Conservation (phyloP, 1,140 invertebrate species). For the Magallana gigas region DNA sequence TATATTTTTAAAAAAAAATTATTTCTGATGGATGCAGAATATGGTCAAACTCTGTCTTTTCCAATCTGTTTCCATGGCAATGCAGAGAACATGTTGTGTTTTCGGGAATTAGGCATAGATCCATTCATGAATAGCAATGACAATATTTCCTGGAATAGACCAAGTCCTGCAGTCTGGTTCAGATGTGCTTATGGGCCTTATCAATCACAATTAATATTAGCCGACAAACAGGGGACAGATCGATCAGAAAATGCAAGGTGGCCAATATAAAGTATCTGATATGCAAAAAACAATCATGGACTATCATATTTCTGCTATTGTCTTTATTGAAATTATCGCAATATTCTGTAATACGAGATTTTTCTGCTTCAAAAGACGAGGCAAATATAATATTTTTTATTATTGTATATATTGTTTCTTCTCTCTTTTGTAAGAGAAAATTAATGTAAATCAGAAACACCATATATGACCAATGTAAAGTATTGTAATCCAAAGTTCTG, state of each 20-base stretch:
- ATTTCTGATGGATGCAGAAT: background rate
- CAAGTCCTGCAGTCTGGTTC: background rate
- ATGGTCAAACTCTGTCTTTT: background rate
- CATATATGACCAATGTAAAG: no score
- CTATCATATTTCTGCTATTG: no score
- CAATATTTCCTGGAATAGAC: constrained; percentile 6
- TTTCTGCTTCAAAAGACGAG: no score
- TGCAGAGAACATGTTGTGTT: background rate
- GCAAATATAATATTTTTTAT: no score
- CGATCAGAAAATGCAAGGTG: background rate
- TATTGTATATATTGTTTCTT: no score
- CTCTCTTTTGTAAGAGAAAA: no score
- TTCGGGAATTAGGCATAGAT: background rate
- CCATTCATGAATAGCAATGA: constrained; percentile 31
- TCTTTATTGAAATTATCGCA: no score
- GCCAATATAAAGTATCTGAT: background rate
- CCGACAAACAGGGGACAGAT: background rate
- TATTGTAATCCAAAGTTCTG: no score
- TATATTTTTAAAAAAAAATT: no score
- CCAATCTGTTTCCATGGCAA: constrained; percentile 28
- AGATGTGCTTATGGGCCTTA: constrained; percentile 10
- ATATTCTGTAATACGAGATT: no score
- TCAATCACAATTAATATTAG: constrained; percentile 28
- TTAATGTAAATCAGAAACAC: no score
- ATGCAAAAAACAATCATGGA: no score